A percentile compares a stretch with the other conserved stretches of the same genome.
phyloP scores from a whole-genome alignment of 2,113 vertebrate genomes.

The Corydoras sp. region DNA sequence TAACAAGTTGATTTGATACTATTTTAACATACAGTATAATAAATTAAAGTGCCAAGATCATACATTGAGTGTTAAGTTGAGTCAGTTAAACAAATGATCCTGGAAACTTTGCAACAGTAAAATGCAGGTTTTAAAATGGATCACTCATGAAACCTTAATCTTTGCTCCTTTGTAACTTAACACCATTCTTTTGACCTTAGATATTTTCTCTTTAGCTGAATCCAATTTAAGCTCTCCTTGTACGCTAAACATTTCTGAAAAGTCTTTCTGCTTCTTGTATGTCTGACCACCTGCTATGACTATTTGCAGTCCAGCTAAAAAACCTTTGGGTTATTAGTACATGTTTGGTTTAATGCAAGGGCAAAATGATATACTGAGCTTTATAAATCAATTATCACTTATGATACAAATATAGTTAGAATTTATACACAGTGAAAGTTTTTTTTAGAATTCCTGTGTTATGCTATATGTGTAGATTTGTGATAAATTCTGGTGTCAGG shows the following conservation, averaged over 20 bases:
- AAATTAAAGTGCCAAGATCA: too few species aligned
- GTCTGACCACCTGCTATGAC: not conserved
- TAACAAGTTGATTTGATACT: too few species aligned
- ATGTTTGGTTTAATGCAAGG: slow-evolving; percentile 12
- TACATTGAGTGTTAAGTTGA: too few species aligned
- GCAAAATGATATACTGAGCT: not conserved
- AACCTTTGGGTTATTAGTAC: not conserved
- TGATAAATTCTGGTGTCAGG: not conserved
- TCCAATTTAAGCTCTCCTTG: slow-evolving; percentile 5
- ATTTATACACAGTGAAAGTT: too few species aligned
- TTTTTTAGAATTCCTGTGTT: too few species aligned
- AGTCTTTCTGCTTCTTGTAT: too few species aligned
- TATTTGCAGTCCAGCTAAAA: too few species aligned
- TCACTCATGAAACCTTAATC: slow-evolving; percentile 17
- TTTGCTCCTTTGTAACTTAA: not conserved
- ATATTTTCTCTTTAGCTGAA: slow-evolving; percentile 15
- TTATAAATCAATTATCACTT: slow-evolving; percentile 7
- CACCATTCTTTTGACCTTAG: slow-evolving; percentile 8
- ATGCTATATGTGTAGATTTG: too few species aligned
- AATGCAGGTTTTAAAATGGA: not conserved
- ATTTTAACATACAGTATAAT: too few species aligned
- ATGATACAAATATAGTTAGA: not conserved
- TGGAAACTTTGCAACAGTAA: too few species aligned
- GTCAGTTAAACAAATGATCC: too few species aligned
- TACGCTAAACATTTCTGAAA: not conserved